Conservation (phyloP, 1,140 invertebrate genomes). For the Drosophila equinoxialis region DNA sequence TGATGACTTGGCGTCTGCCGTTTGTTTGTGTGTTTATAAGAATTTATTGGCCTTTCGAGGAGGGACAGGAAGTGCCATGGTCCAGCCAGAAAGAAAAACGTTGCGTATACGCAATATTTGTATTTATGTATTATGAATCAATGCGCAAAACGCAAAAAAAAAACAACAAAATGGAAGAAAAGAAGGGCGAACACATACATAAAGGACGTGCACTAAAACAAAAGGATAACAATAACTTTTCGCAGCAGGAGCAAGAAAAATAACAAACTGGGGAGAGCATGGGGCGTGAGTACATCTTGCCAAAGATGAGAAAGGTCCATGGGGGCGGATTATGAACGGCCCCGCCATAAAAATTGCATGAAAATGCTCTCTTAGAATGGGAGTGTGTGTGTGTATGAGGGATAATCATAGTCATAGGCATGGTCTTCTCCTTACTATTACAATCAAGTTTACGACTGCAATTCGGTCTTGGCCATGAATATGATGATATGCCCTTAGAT, state of each 20-base stretch:
- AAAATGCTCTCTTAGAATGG: constrained; percentile 38
- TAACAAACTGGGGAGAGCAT: neutral
- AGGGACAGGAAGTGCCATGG: neutral
- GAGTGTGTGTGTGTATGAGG: neutral
- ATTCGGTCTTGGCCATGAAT: constrained; percentile 70
- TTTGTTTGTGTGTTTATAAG: constrained; percentile 58
- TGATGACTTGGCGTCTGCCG: constrained; percentile 61
- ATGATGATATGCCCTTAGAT: constrained; percentile 54
- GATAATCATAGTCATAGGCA: constrained; percentile 35
- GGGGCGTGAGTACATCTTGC: constrained; percentile 27
- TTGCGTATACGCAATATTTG: constrained; percentile 79
- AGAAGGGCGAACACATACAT: constrained; percentile 23
- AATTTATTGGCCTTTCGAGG: constrained; percentile 70
- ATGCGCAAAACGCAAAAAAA: constrained; percentile 45
- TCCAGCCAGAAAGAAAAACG: constrained; percentile 7
- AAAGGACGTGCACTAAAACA: constrained; percentile 69
- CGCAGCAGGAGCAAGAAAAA: constrained; percentile 13
- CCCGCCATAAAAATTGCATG: constrained; percentile 77
- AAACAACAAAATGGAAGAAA: constrained; percentile 15
- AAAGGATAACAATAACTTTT: constrained; percentile 80
- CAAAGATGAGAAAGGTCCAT: constrained; percentile 37
- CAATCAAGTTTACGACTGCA: constrained; percentile 78
- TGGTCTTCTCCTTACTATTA: constrained; percentile 67
- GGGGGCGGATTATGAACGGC: constrained; percentile 64
- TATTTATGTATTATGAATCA: constrained; percentile 81